A percentile compares a stretch with the other conserved stretches of the same genome.
Evolutionary conservation across 2,113 vertebrate species (phyloP).

Genomic region (Lamprotornis superbus): DNA sequence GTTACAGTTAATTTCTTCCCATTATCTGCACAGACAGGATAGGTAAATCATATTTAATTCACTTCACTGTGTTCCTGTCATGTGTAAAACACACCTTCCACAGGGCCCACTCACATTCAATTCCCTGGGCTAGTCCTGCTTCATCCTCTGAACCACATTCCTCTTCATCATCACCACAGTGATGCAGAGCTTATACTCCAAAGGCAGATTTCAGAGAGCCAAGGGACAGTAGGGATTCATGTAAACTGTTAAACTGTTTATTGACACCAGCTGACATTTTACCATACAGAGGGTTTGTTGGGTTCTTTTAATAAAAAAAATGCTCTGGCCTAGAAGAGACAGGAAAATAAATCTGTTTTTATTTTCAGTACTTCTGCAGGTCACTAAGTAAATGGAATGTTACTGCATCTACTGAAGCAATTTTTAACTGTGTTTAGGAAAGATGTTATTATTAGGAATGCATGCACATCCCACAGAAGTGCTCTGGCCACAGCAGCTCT

Average conservation of each 20-base stretch:
- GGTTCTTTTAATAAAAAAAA: neutral
- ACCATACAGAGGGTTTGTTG: neutral
- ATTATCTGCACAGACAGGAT: neutral
- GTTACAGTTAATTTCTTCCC: neutral
- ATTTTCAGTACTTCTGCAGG: neutral
- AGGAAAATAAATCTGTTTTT: constrained; percentile 17
- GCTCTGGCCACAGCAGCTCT: neutral
- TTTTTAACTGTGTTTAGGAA: constrained; percentile 22
- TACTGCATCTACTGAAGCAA: neutral
- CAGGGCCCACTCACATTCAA: neutral
- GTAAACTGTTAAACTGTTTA: neutral
- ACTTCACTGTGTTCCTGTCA: neutral
- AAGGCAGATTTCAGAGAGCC: neutral
- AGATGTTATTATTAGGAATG: neutral
- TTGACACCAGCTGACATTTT: neutral
- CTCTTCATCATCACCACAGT: neutral
- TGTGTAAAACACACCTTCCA: neutral
- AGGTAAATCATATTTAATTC: neutral
- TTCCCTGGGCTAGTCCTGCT: neutral
- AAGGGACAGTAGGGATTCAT: neutral
- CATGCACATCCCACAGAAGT: neutral
- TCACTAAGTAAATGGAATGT: constrained; percentile 23
- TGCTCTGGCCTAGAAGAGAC: neutral
- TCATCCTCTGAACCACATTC: neutral
- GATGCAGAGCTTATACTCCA: neutral